Base-by-base conservation (phyloP, 2,113 vertebrate species). In the Barbus barbus region DNA sequence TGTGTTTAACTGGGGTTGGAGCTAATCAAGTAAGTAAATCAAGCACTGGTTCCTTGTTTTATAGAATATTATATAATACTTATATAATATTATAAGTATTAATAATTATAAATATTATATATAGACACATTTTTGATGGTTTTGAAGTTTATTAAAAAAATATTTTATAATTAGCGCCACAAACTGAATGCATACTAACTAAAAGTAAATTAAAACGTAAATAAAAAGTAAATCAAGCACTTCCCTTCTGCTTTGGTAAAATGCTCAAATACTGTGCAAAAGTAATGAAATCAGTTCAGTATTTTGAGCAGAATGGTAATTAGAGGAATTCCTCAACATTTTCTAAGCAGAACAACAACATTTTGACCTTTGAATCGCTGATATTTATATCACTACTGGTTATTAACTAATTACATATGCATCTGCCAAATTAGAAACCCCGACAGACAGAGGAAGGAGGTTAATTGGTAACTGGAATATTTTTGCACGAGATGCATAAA, bases 381-480 rank as follows among this genome's bases (percentile, higher is more conserved):
- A 61, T 44, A 61, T 41, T 44, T 41, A 26, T 61, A 61, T 78
- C n/a, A 20, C 36, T n/a, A 26, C 56, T 41, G n/a, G 13, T 24
- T 78, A 78, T 78, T n/a, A 24, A 41, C 56, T 78, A n/a, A 78
- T 61, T 78, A 63, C 38, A 38, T 61, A 61, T 16, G 38, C 53
- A 60, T 60, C 22, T n/a, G 53, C 20, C n/a, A 78, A 60, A 78
- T 60, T 78, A 60, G 56, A 78, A 78, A 16, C 51, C 51, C 75
- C 48, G 12, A 38, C 75, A 77, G 75, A 44, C 48, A 77, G 11
- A 60, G 51, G 13, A 78, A 78, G 33, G 33, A 78, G 76, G 53
- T 60, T 41, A 60, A 78, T 60, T 61, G 53, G 53, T 18, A 61
- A 38, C 56, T 38, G 33, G 1, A 38, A 78, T 38, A 41, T 61